Evolutionary conservation across 2,113 vertebrate species (phyloP).

Genomic region (Saguinus midas): DNA sequence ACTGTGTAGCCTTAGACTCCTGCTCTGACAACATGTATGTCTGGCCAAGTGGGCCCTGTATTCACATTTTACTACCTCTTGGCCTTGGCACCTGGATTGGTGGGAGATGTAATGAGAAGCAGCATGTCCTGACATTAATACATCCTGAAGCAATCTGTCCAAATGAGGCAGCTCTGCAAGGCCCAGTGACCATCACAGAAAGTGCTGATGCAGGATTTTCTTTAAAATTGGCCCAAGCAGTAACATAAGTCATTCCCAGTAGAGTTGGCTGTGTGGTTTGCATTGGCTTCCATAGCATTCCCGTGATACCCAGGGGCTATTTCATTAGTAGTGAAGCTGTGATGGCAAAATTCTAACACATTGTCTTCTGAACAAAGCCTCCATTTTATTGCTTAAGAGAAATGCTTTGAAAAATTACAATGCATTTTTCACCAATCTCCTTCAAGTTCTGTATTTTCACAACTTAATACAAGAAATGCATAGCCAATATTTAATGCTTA

Average conservation of each 20-base stretch:
- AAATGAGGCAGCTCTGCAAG: not conserved
- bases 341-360: conserved; percentile 18
- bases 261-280: not conserved
- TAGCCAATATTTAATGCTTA: not conserved
- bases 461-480: not conserved
- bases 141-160: not conserved
- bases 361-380: conserved; percentile 28
- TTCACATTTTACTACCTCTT: not conserved
- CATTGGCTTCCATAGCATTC: not conserved
- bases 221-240: not conserved
- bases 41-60: not conserved
- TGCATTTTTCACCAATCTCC: not conserved
- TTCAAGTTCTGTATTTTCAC: not conserved
- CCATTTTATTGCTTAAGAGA: not conserved
- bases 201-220: not conserved
- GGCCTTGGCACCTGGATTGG: not conserved
- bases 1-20: not conserved
- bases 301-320: not conserved
- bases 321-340: not conserved
- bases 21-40: not conserved
- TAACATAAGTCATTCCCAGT: not conserved
- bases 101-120: not conserved
- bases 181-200: not conserved
- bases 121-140: not conserved
- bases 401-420: not conserved